Conservation (phyloP, 2,797 vertebrate species). For the Scomberomorus guttatus region DNA sequence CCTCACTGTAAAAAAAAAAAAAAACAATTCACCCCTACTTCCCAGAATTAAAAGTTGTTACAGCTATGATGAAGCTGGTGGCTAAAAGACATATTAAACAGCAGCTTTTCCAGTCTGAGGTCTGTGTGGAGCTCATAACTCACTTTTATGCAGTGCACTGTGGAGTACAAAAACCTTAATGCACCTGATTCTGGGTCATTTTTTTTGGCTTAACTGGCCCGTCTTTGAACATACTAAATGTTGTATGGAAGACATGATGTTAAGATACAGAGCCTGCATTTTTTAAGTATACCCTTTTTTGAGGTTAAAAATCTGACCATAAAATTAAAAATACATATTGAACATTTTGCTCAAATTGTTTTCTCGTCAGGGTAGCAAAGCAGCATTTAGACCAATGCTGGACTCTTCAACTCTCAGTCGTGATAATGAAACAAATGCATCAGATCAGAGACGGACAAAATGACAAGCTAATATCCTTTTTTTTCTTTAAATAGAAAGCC, state of each 20-base stretch:
- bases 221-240: slow-evolving; percentile 6
- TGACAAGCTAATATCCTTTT: neutral
- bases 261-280: neutral
- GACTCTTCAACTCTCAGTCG: neutral
- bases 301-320: slow-evolving; percentile 12
- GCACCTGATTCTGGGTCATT: slow-evolving; percentile 13
- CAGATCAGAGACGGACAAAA: neutral
- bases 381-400: neutral
- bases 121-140: slow-evolving; percentile 30
- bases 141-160: slow-evolving; percentile 30
- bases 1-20: slow-evolving; percentile 24
- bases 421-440: neutral
- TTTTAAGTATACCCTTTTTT: neutral
- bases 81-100: slow-evolving; percentile 34
- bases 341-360: neutral
- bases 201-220: neutral
- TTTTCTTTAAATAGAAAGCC: neutral
- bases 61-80: slow-evolving; percentile 20
- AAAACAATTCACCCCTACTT: slow-evolving; percentile 31
- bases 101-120: neutral
- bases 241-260: slow-evolving; percentile 14
- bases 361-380: neutral
- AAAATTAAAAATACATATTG: neutral
- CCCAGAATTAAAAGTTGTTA: slow-evolving; percentile 54
- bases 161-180: neutral